Evolutionary conservation across 1,140 invertebrate species (phyloP).

Genomic region (Pogonognathellus flavescens): DNA sequence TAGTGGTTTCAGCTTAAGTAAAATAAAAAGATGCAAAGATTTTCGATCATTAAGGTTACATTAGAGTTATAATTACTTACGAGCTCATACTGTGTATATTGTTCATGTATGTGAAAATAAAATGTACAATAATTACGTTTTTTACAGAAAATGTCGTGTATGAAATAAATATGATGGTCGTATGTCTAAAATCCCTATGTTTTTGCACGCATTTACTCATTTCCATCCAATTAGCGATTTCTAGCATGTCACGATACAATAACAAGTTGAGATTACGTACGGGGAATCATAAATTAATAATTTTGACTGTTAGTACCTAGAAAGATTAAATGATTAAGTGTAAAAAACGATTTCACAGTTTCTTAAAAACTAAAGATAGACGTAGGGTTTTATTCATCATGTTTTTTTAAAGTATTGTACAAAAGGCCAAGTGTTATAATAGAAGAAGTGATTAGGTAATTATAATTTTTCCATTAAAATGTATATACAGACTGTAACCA

Average conservation of each 20-base stretch:
- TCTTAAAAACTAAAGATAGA: neutral
- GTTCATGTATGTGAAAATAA: conserved; percentile 54
- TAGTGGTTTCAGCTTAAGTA: neutral
- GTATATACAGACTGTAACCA: neutral
- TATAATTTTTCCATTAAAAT: neutral
- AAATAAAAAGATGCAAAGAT: conserved; percentile 33
- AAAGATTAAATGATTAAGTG: neutral
- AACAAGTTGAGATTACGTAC: too few relatives aligned
- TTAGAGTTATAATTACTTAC: conserved; percentile 40
- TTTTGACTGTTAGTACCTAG: too few relatives aligned
- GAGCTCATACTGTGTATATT: conserved; percentile 54
- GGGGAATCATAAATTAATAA: too few relatives aligned
- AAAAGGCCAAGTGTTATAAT: neutral
- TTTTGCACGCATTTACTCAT: neutral
- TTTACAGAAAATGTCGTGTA: conserved; percentile 48
- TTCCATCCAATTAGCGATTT: neutral
- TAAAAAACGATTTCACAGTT: neutral
- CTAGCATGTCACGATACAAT: too few relatives aligned
- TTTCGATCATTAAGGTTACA: conserved; percentile 35
- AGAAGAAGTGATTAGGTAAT: neutral
- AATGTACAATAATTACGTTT: conserved; percentile 55
- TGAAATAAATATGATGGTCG: conserved; percentile 45
- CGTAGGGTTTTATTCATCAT: neutral
- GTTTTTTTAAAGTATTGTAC: conserved; percentile 2
- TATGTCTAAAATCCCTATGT: neutral